These are phyloP conservation scores for Apogon hyalosoma DNA, from an alignment of 2,797 vertebrate genomes.

Conservation along the genomic window DNA sequence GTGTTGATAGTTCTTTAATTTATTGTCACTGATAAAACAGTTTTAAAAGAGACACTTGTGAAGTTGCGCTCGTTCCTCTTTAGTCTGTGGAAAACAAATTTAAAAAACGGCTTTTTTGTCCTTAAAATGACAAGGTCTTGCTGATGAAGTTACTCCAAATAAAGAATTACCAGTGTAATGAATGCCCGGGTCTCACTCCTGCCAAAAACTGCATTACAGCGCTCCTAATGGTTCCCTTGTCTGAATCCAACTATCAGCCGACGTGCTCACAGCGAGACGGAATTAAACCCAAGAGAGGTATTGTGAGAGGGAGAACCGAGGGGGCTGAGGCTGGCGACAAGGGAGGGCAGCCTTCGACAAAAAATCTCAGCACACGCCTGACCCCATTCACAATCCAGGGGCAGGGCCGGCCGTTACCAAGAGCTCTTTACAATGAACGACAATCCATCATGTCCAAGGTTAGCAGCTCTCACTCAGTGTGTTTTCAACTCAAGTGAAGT, in stretches of 20 bases:
- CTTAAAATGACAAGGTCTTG: slow-evolving; percentile 67
- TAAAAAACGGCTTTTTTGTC: slow-evolving; percentile 45
- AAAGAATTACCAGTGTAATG: slow-evolving; percentile 61
- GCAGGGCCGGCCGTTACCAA: slow-evolving; percentile 34
- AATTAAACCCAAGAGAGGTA: slow-evolving; percentile 54
- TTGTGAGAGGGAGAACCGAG: slow-evolving; percentile 16
- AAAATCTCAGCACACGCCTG: slow-evolving; percentile 27
- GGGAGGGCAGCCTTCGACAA: neutral
- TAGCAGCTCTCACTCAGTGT: slow-evolving; percentile 38
- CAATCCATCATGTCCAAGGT: slow-evolving; percentile 51
- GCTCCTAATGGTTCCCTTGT: slow-evolving; percentile 58
- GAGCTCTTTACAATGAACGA: slow-evolving; percentile 47
- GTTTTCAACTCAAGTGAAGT: slow-evolving; percentile 21
- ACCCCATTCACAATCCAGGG: slow-evolving; percentile 46
- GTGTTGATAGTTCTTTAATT: slow-evolving; percentile 31
- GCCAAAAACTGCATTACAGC: slow-evolving; percentile 76
- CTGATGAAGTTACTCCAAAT: slow-evolving; percentile 72
- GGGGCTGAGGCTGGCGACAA: neutral
- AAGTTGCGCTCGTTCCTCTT: slow-evolving; percentile 28
- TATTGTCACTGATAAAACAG: slow-evolving; percentile 21
- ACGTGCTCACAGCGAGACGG: slow-evolving; percentile 31
- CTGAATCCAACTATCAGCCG: slow-evolving; percentile 54
- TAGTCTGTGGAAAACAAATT: slow-evolving; percentile 15
- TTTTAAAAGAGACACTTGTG: slow-evolving; percentile 1
- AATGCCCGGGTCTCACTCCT: slow-evolving; percentile 51